Base-by-base conservation (phyloP, 2,113 vertebrate species). In the Crotalus viridis region DNA sequence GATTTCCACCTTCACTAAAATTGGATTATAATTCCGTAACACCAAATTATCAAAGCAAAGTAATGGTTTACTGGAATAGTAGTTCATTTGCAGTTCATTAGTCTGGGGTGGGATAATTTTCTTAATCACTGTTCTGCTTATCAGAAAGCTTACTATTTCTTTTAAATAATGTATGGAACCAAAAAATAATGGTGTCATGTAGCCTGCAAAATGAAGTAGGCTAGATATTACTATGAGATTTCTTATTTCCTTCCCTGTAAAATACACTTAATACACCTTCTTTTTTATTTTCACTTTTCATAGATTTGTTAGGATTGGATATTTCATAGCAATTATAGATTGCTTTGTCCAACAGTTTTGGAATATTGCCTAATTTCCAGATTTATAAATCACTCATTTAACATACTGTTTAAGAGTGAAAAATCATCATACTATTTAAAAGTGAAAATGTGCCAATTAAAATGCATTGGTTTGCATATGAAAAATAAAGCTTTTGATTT, bases 161-260 rank as follows among this genome's bases (percentile, higher is more conserved):
- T 15, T 85, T 87, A 91, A 91, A 91, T 91, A 87, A 91, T 91
- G 81, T 87, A 91, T 87, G 28, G 10, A 48, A 87, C 55, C 55
- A 87, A 87, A 56, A 85, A 87, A 61, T 87, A 91, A 91, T 91
- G 85, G 22, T 91, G 61, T 3, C 17, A 87, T 87, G 86, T 87
- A 17, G 26, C 28, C 90, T 91, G 51, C 87, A 61, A 87, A 46
- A 51, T 48, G 57, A 91, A 91, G 43, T 51, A 91, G 43, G 22
- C 55, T 59, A 87, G 81, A 43, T 87, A 91, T 56, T 59, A 28
- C 81, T n/a, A 56, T 85, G 54, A 57, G 48, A 86, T 87, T 61
- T 91, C n/a, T 85, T 64, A 64, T 64, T 64, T 64, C 26, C 26
- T 33, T 10, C 9, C 10, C 21, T 10, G 3, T 43, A 28, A 43